Base-by-base conservation (phyloP, 1,140 invertebrate genomes). In the Zeugodacus cucurbitae region DNA sequence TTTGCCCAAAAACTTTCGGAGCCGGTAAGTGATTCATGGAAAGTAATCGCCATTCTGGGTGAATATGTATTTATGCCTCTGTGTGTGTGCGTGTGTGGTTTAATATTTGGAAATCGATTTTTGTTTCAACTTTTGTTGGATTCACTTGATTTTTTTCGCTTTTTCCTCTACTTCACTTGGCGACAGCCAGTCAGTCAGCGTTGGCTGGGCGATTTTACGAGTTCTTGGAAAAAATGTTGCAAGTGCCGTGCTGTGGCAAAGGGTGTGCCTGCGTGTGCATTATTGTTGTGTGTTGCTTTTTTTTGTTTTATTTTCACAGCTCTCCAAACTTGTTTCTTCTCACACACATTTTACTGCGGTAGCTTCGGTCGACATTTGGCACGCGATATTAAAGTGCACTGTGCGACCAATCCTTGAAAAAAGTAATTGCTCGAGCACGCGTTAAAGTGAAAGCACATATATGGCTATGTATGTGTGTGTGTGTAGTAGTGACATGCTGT, bases 161-260 rank as follows among this genome's bases (percentile, higher is more conserved):
- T 62, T 62, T n/a, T 26, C n/a, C 58, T 3, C n/a, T 62, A 6
- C 8, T 41, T 41, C 34, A 41, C 67, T 37, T 74, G 20, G 5
- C 67, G 32, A 74, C 67, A 32, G 64, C 11, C 54, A 62, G n/a
- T 10, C 34, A 74, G 29, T 32, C 11, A 32, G 62, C 26, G 1
- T 14, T 67, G 3, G 26, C 62, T 67, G 26, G 14, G 67, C 34
- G 8, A 34, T 37, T 32, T 74, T 74, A 74, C 22, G 67, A 74
- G 34, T 74, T 74, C 67, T 74, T 37, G 34, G 67, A 74, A 74
- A 74, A 26, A 74, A 67, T 67, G 64, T 67, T 67, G 67, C 34
- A 74, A 74, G 34, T 41, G 37, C 14, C 11, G 62, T 74, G 32
- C 29, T 20, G 64, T 67, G 64, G 64, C 29, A 67, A 74, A 41